Conservation (phyloP, 2,888 invertebrate species). For the Siphonodentalium dalli region DNA sequence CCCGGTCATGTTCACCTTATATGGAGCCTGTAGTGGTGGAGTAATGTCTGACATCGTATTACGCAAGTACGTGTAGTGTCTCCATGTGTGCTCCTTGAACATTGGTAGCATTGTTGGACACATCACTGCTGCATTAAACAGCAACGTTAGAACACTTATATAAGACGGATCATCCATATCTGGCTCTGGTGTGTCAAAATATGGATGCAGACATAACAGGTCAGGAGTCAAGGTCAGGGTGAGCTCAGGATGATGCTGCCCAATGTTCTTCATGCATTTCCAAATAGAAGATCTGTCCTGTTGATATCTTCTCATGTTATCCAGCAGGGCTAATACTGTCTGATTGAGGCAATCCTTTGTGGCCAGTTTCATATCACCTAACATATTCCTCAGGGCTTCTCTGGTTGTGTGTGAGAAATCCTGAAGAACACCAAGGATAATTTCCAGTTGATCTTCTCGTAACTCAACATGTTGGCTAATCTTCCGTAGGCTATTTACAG, state of each 20-base stretch:
- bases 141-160: slow-evolving; percentile 87
- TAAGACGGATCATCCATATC: slow-evolving; percentile 92
- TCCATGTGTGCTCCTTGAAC: slow-evolving; percentile 88
- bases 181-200: slow-evolving; percentile 94
- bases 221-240: slow-evolving; percentile 88
- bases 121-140: slow-evolving; percentile 91
- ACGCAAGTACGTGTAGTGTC: slow-evolving; percentile 91
- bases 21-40: slow-evolving; percentile 75
- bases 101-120: slow-evolving; percentile 89
- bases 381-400: slow-evolving; percentile 89
- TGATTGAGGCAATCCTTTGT: slow-evolving; percentile 90
- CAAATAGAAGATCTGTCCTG: slow-evolving; percentile 70
- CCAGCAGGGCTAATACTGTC: slow-evolving; percentile 88
- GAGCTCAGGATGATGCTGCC: slow-evolving; percentile 86
- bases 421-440: slow-evolving; percentile 89
- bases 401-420: slow-evolving; percentile 93
- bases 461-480: slow-evolving; percentile 88
- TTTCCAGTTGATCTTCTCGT: slow-evolving; percentile 94
- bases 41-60: slow-evolving; percentile 92
- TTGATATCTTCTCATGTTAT: slow-evolving; percentile 93
- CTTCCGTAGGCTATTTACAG: slow-evolving; percentile 89
- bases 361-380: slow-evolving; percentile 86
- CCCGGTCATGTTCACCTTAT: too few relatives aligned
- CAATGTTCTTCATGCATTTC: slow-evolving; percentile 84
- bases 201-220: slow-evolving; percentile 90